Percentiles rank a stretch among this genome's conserved stretches.
Evolutionary conservation across 2,113 vertebrate genomes (phyloP).

Genomic region (Corythaeola cristata): DNA sequence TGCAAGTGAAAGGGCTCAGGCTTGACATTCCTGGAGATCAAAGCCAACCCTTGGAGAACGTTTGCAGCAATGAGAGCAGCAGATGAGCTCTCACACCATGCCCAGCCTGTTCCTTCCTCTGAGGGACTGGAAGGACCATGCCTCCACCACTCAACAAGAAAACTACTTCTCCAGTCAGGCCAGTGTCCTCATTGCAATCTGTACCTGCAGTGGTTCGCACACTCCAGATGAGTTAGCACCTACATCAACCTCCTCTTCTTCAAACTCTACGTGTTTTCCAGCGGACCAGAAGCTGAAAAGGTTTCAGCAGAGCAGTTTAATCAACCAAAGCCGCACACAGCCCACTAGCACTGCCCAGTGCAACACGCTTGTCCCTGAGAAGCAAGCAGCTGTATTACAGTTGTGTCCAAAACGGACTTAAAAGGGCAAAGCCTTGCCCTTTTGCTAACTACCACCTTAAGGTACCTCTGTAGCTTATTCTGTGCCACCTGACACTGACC

Average conservation of each 20-base stretch:
- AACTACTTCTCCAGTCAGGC: background rate
- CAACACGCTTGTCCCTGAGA: rapidly evolving
- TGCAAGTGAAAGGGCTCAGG: background rate
- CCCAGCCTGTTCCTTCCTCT: background rate
- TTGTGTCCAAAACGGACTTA: background rate
- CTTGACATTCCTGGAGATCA: background rate
- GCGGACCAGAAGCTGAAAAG: background rate
- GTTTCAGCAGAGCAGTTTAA: background rate
- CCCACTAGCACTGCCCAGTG: background rate
- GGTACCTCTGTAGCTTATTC: background rate
- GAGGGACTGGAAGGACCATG: background rate
- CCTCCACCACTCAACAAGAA: background rate
- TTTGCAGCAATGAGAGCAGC: background rate
- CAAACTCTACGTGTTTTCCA: rapidly evolving
- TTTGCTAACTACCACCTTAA: too few relatives aligned
- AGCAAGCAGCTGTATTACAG: background rate
- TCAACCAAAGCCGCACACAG: rapidly evolving
- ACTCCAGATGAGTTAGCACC: background rate
- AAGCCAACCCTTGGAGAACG: background rate
- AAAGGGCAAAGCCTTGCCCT: background rate
- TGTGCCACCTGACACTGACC: background rate
- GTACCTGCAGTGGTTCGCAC: rapidly evolving
- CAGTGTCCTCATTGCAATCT: rapidly evolving
- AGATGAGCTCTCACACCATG: background rate
- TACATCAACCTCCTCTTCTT: too few relatives aligned